Evolutionary conservation across 2,888 invertebrate species (phyloP), one percentile per base, ranked within the genome.

Genomic region (Microlaimidae sp.): DNA sequence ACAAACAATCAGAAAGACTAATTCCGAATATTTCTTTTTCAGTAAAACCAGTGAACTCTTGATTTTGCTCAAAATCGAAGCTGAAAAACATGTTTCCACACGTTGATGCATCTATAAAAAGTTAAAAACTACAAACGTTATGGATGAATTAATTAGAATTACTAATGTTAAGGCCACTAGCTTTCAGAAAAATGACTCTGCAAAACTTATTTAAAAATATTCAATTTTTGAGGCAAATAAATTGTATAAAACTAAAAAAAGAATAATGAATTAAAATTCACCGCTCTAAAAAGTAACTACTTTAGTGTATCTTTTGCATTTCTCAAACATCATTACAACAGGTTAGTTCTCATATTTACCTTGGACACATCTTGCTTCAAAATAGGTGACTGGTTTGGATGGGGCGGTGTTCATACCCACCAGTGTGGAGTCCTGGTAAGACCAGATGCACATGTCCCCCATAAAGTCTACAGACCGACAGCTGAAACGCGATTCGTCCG

Each of bases 31-130:
- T 32, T 13, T 7, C 17, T 7, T 7, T 13, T 32, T 7, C 43
- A 5, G 48, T 27, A 27, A 47, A 51, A 17, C 51, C 51, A 4
- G 23, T 4, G 26, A 47, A 51, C 25, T 51, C 51, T n/a, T 48
- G 41, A 25, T 51, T 26, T n/a, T 25, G 51, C 19, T 41, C 17
- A 13, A 51, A 24, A 25, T 51, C 43, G 43, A 51, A 51, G 5
- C 43, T 46, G 24, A 48, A 51, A 13, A n/a, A 24, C n/a, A 13
- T 17, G 27, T 45, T 26, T 13, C 42, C 45, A 48, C 51, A 51
- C 7, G 42, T 4, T 21, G 17, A 13, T 23, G 48, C 24, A 48
- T 28, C 48, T 48, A 27, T 23, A 32, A 32, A 32, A 32, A 7
- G 17, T 13, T 7, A 32, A 13, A 13, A 17, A 32, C 32, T 32